These are phyloP conservation scores for Heliopora coerulea DNA, from an alignment of 92 coral and sea anemone genomes.

Conservation along the genomic window DNA sequence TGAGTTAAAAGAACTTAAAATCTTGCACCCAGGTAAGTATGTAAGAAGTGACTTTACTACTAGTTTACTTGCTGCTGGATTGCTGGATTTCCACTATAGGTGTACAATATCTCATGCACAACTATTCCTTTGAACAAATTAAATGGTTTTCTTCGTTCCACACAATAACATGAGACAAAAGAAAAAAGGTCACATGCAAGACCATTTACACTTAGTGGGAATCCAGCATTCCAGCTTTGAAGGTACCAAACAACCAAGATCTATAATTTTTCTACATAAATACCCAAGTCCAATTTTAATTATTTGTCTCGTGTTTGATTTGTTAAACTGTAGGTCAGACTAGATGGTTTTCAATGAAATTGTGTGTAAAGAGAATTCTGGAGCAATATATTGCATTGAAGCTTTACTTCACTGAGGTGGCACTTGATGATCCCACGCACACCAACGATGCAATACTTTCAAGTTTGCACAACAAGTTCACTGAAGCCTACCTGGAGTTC, in stretches of 20 bases:
- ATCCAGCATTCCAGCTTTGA: no score
- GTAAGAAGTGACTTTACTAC: not conserved
- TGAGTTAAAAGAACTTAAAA: constrained; percentile 10
- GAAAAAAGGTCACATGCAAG: no score
- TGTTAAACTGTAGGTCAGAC: not conserved
- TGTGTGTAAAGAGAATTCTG: constrained; percentile 8
- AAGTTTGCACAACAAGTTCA: constrained; percentile 7
- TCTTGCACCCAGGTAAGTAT: constrained; percentile 11
- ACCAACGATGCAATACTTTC: constrained; percentile 13
- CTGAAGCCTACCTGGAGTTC: not conserved
- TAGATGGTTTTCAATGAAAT: constrained; percentile 14
- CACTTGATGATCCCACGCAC: constrained; percentile 18
- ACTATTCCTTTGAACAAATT: no score
- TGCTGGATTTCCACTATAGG: no score
- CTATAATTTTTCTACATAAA: no score
- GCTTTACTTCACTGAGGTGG: constrained; percentile 7
- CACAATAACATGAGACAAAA: no score
- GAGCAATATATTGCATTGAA: not conserved
- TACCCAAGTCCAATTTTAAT: no score
- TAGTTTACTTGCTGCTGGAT: no score
- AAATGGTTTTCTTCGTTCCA: no score
- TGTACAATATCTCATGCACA: no score
- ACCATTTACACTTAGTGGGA: no score
- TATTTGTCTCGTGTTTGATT: not conserved
- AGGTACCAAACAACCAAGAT: not conserved